Percentiles rank a stretch among this genome's conserved stretches.
phyloP scores from a whole-genome alignment of 1,140 invertebrate genomes.

The Chironomus tepperi region DNA sequence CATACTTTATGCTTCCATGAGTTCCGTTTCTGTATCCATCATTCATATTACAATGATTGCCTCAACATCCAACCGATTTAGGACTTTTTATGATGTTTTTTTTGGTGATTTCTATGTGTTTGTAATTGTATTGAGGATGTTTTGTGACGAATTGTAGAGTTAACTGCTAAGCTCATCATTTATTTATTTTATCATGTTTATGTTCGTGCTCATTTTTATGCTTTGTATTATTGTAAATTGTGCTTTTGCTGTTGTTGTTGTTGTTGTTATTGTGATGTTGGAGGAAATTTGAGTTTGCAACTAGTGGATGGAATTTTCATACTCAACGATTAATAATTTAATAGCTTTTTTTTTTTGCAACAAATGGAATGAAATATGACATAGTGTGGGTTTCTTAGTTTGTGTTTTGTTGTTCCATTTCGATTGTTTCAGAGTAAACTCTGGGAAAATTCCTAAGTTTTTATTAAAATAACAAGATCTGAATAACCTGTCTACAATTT shows the following conservation, averaged over 20 bases:
- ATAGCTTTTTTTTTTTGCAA: not conserved
- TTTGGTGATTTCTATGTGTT: not conserved
- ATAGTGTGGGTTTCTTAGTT: no score
- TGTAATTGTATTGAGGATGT: not conserved
- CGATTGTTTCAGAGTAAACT: no score
- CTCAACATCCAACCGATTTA: no score
- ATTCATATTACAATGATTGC: no score
- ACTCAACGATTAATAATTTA: not conserved
- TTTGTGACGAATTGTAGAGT: not conserved
- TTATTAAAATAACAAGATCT: no score
- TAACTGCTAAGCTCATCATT: conserved; percentile 7
- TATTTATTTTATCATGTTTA: not conserved
- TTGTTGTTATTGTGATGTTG: no score
- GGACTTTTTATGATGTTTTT: not conserved
- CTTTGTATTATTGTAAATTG: not conserved
- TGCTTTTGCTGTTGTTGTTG: no score
- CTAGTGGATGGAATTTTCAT: not conserved
- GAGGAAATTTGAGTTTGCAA: not conserved
- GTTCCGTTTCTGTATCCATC: not conserved
- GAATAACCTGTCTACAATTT: no score
- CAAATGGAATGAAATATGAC: no score
- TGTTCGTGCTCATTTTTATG: not conserved
- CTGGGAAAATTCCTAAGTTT: no score
- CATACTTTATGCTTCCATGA: not conserved
- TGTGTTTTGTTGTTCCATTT: no score